Base-by-base conservation (phyloP, 2,113 vertebrate species). In the Syrrhaptes paradoxus region DNA sequence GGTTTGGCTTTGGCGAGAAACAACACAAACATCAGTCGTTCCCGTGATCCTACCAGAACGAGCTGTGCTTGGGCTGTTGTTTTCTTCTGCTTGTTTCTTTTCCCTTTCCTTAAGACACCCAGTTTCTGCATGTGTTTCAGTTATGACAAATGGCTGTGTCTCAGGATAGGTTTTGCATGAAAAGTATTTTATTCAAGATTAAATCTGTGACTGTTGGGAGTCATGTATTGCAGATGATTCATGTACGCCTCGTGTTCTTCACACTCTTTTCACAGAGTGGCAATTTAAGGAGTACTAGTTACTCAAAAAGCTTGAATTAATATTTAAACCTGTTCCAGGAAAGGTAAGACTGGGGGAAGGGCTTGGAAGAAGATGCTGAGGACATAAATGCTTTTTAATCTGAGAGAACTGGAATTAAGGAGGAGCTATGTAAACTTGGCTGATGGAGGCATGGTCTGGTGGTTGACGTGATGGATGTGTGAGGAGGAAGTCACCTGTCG, bases 1-100 rank as follows among this genome's bases (percentile, higher is more conserved):
- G 95, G 86, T 76, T 93, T 95, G 84, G 84, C 95, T 95, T 95
- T 96, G 90, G 88, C 86, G 87, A 76, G 90, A 85, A 72, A 46
- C 81, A 73, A 3, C 58, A 52, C 73, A 85, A 71, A 72, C 57
- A 77, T 67, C 88, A 90, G 61, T 90, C 76, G 32, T 96, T 65
- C 25, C 32, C 11, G 2, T 66, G 65, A 66, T 67, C 77, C 77
- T 81, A 48, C 52, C 36, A 58, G 65, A 93, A 76, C 61, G 62
- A 96, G 48, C 85, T 87, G 2, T 79, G 90, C 92, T 85, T 95
- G 92, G 73, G 75, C 93, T 96, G 82, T 29, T 91, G 36, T 54
- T 65, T 48, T 67, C 74, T 54, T 88, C 13, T 72, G 25, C 41
- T 93, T 87, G 52, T 51, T 83, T 74, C 54, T 85, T 65, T 91